phyloP scores from a whole-genome alignment of 2,113 vertebrate genomes.

The Grus americana region DNA sequence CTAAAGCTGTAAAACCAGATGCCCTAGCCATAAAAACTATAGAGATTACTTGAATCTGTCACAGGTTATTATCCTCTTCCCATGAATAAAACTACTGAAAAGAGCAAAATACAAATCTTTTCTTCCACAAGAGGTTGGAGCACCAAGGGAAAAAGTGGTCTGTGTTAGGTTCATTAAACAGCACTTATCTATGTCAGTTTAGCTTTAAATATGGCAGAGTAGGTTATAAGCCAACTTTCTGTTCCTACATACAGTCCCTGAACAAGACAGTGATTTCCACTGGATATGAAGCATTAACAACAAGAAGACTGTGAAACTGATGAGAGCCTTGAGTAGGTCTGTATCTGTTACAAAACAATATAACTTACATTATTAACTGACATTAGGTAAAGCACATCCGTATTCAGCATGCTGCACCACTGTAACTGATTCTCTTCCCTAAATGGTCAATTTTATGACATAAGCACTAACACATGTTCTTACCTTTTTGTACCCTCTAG shows the following conservation, averaged over 20 bases:
- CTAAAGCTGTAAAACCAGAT: conserved; percentile 19
- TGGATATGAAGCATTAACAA: background rate
- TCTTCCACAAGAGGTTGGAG: background rate
- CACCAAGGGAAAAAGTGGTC: background rate
- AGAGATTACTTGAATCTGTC: background rate
- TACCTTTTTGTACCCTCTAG: background rate
- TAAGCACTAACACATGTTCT: background rate
- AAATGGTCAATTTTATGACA: background rate
- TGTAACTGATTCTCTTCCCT: background rate
- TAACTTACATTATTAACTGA: background rate
- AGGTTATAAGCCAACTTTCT: background rate
- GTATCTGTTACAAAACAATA: background rate
- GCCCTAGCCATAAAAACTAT: background rate
- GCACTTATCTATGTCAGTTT: background rate
- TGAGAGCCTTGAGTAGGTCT: background rate
- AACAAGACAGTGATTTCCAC: background rate
- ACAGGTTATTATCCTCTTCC: background rate
- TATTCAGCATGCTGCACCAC: background rate
- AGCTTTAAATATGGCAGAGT: background rate
- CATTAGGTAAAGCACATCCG: background rate
- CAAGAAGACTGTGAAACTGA: background rate
- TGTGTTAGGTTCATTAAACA: background rate
- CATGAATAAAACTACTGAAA: background rate
- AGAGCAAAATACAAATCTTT: conserved; percentile 8
- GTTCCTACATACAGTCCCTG: background rate